Evolutionary conservation across 2,888 invertebrate genomes (phyloP), one percentile per base, ranked within the genome.

Genomic region (Sturmia bella): DNA sequence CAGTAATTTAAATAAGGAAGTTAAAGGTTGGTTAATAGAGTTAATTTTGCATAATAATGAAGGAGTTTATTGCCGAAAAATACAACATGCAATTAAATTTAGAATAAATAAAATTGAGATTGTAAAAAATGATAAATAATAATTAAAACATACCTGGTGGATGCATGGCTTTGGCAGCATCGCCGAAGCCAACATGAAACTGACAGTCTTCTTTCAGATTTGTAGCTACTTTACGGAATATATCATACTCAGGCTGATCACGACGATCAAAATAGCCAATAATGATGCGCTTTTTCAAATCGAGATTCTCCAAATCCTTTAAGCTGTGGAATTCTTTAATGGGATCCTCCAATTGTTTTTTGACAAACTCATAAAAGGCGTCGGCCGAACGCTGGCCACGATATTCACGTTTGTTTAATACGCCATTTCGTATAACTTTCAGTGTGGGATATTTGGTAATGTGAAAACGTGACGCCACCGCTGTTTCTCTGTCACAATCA

Each of bases 361-460:
- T 95, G 21, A 99, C 94, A 91, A 96, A 99, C 63, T 95, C 95
- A 1, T 95, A 92, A 88, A 99, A 96, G 0, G 99, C 98, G 72
- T 99, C 98, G 0, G 94, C 94, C 13, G 98, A 97, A 69, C 99
- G 93, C 87, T 95, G 95, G 1, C 97, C 99, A 88, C 99, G 93
- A 87, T 97, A 98, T 89, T 98, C 98, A 84, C 95, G 93, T 89
- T 98, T 98, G 13, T 95, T 94, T n/a, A 96, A 94, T 87, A 96
- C 94, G 0, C 97, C 97, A 92, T 97, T 97, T 66, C 97, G 93
- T 86, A 99, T 96, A 19, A 99, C 91, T 92, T 99, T 99, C 75
- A 99, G 91, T 5, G 99, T 99, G 6, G 99, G 99, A 92, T 99
- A 99, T 92, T 99, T 99, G 75, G 95, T 96, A 77, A 99, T 98